Conservation (phyloP, 1,140 invertebrate genomes). For the Asbolus verrucosus region DNA sequence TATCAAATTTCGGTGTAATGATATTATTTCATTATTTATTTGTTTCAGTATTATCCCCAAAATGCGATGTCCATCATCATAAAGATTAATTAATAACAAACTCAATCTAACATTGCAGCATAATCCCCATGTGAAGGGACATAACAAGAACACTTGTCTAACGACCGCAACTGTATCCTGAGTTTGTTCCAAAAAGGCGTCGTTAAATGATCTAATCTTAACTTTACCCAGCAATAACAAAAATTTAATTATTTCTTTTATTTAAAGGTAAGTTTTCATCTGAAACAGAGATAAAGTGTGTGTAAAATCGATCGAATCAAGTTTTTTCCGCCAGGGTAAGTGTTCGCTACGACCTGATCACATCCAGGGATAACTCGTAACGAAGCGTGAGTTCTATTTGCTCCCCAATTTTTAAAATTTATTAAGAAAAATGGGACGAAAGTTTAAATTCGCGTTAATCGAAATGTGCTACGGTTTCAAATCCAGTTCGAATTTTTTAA, state of each 20-base stretch:
- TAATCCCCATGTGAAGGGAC: constrained; percentile 27
- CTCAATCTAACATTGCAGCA: constrained; percentile 12
- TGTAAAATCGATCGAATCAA: not conserved
- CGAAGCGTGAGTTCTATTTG: not conserved
- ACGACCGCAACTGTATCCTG: constrained; percentile 33
- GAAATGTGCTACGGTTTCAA: not conserved
- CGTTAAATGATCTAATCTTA: no score
- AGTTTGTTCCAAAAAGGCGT: no score
- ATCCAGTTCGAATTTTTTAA: not conserved
- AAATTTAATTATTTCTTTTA: not conserved
- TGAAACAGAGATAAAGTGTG: no score
- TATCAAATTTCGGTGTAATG: no score
- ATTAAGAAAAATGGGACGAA: constrained; percentile 18
- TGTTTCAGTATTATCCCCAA: not conserved
- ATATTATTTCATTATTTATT: not conserved
- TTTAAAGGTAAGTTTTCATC: not conserved
- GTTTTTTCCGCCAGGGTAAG: not conserved
- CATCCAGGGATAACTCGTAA: not conserved
- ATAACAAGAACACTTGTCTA: constrained; percentile 46
- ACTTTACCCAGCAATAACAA: not conserved
- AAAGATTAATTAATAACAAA: constrained; percentile 47
- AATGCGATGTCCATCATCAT: constrained; percentile 40
- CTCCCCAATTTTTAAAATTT: not conserved
- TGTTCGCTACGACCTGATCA: not conserved
- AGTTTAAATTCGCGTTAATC: not conserved